phyloP scores from a whole-genome alignment of 2,888 invertebrate species.

The Monoplex corrugatus region DNA sequence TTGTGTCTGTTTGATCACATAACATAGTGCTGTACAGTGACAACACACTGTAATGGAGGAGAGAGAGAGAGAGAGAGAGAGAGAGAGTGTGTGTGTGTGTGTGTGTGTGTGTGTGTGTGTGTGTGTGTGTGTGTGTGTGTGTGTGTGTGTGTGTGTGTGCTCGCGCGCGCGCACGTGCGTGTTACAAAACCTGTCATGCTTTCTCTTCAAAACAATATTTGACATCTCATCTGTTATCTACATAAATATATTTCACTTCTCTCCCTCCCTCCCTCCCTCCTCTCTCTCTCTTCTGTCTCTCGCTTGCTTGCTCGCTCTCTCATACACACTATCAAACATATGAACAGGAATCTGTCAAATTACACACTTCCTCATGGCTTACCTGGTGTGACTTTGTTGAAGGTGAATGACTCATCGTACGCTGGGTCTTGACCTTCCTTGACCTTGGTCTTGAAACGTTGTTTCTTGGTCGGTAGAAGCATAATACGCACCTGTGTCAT shows the following conservation, averaged over 20 bases:
- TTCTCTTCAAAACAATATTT: too few relatives aligned
- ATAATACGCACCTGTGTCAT: slow-evolving; percentile 87
- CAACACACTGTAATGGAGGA: too few relatives aligned
- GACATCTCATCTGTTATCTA: too few relatives aligned
- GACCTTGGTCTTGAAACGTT: slow-evolving; percentile 96
- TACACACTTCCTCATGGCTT: neutral
- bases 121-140: slow-evolving; percentile 22
- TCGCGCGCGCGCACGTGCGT: neutral
- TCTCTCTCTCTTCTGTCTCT: too few relatives aligned
- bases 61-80: too few relatives aligned
- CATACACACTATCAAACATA: neutral
- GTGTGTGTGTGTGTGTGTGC: slow-evolving; percentile 22
- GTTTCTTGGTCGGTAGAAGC: slow-evolving; percentile 94
- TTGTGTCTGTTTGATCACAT: too few relatives aligned
- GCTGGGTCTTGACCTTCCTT: slow-evolving; percentile 94
- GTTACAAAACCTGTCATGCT: too few relatives aligned
- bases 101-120: neutral
- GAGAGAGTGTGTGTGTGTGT: neutral
- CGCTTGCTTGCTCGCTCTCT: neutral
- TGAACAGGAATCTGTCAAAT: neutral
- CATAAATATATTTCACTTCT: too few relatives aligned
- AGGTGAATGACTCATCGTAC: slow-evolving; percentile 95
- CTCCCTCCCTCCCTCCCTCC: neutral
- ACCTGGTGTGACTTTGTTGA: slow-evolving; percentile 88
- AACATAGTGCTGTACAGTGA: too few relatives aligned